Conservation (phyloP, 2,888 invertebrate genomes). For the Drosophila sordidula region DNA sequence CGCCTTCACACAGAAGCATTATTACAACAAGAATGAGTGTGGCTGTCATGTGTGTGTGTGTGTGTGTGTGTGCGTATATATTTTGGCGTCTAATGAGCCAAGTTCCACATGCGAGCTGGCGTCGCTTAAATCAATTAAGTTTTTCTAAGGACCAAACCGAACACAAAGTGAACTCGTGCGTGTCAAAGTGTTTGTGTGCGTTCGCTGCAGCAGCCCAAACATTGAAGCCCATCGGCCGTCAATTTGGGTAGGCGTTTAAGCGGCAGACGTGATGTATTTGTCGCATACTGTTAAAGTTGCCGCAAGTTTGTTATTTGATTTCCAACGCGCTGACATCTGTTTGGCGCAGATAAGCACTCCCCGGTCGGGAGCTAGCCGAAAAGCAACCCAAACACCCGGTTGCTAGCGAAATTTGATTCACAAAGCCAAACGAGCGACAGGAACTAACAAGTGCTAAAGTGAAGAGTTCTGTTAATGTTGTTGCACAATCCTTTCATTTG, state of each 20-base stretch:
- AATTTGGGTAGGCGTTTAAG: conserved; percentile 56
- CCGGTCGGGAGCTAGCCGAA: not conserved
- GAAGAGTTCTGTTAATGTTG: conserved; percentile 22
- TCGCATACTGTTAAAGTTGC: conserved; percentile 46
- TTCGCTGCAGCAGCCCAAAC: conserved; percentile 5
- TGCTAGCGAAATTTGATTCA: conserved; percentile 28
- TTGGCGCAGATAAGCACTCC: not conserved
- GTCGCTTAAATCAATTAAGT: conserved; percentile 68
- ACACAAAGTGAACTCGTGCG: conserved; percentile 64
- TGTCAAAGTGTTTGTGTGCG: conserved; percentile 36
- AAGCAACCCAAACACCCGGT: conserved; percentile 5
- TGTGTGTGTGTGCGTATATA: conserved; percentile 13
- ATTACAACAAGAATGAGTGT: conserved; percentile 16
- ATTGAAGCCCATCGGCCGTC: conserved; percentile 7
- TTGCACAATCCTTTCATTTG: conserved; percentile 29
- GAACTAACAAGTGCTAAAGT: conserved; percentile 25
- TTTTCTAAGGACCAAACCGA: conserved; percentile 32
- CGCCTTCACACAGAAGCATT: conserved; percentile 25
- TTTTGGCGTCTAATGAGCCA: conserved; percentile 37
- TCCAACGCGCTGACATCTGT: conserved; percentile 31
- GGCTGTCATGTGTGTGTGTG: not conserved
- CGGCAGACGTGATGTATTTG: conserved; percentile 65
- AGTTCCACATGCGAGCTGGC: conserved; percentile 42
- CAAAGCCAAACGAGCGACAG: conserved; percentile 14
- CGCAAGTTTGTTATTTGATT: conserved; percentile 62